These are phyloP conservation scores for Camponotus pennsylvanicus DNA, from an alignment of 1,140 invertebrate genomes.

Conservation along the genomic window DNA sequence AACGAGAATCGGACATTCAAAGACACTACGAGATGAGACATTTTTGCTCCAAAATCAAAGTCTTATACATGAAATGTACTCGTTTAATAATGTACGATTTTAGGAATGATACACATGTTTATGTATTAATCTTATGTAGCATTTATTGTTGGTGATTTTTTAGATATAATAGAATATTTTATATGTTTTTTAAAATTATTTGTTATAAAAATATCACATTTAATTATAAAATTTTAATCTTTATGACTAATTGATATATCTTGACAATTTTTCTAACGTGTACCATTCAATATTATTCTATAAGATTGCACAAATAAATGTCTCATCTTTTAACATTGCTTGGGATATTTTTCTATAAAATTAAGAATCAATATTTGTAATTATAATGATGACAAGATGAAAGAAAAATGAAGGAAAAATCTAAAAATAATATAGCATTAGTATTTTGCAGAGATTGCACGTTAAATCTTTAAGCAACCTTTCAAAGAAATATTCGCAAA, in stretches of 20 bases:
- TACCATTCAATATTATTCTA: neutral
- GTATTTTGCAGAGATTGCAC: too few relatives aligned
- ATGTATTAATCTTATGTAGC: too few relatives aligned
- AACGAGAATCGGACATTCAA: neutral
- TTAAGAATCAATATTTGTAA: neutral
- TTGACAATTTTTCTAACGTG: neutral
- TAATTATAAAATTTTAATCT: constrained; percentile 5
- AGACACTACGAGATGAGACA: neutral
- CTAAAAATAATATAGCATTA: neutral
- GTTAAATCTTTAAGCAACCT: neutral
- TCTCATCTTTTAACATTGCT: neutral
- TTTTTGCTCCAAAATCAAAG: neutral
- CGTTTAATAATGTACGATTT: neutral
- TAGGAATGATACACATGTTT: neutral
- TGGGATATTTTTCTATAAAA: neutral
- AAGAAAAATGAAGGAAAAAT: neutral
- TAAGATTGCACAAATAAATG: neutral
- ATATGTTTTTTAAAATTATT: neutral
- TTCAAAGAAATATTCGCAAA: neutral
- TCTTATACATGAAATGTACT: too few relatives aligned
- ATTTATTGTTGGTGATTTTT: too few relatives aligned
- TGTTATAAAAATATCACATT: neutral
- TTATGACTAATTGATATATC: neutral
- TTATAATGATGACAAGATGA: neutral
- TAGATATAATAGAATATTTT: neutral